phyloP scores from a whole-genome alignment of 2,888 invertebrate genomes.

The Alitta virens region DNA sequence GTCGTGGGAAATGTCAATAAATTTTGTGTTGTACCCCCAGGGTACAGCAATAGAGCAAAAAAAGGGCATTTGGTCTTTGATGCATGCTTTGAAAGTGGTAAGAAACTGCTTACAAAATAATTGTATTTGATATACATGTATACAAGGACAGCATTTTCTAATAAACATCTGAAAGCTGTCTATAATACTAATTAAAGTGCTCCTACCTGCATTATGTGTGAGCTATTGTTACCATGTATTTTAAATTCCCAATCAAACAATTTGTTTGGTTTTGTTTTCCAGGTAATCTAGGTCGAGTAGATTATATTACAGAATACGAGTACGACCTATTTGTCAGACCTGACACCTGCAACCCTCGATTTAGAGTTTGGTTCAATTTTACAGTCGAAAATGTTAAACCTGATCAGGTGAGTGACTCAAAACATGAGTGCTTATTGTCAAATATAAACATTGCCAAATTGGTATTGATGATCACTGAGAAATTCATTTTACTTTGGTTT shows the following conservation, averaged over 20 bases:
- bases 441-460: neutral
- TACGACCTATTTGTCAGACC: constrained; percentile 95
- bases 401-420: constrained; percentile 70
- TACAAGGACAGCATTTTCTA: no score
- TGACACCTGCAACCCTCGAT: constrained; percentile 90
- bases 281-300: constrained; percentile 90
- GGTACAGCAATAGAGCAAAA: constrained; percentile 82
- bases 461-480: neutral
- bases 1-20: constrained; percentile 86
- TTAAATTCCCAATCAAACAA: no score
- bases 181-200: no score
- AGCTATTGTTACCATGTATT: no score
- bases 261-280: constrained; percentile 25
- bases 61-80: constrained; percentile 95
- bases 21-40: constrained; percentile 55
- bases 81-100: constrained; percentile 92
- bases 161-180: no score
- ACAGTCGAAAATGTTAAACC: constrained; percentile 92
- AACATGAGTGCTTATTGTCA: neutral
- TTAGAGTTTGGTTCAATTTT: constrained; percentile 96
- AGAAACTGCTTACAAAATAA: no score
- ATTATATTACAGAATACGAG: constrained; percentile 88
- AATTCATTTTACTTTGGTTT: constrained; percentile 34
- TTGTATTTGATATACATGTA: no score
- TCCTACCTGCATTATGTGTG: no score